phyloP scores from a whole-genome alignment of 1,140 invertebrate species.

The Drosophila biarmipes region DNA sequence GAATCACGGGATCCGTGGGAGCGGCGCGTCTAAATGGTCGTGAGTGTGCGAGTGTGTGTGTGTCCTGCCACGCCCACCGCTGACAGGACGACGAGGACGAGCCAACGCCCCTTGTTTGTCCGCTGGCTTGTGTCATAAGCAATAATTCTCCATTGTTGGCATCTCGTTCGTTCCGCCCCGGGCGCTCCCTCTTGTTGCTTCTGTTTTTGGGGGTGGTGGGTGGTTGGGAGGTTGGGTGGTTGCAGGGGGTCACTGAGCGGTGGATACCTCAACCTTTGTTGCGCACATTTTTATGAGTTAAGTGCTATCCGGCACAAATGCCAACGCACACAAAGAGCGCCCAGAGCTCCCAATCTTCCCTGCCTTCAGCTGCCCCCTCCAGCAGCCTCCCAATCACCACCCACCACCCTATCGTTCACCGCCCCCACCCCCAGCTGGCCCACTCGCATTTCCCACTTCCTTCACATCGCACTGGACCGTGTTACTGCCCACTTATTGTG shows the following conservation, averaged over 20 bases:
- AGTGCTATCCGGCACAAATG: slow-evolving; percentile 71
- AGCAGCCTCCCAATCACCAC: slow-evolving; percentile 1
- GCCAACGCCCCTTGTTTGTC: slow-evolving; percentile 22
- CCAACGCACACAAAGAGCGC: slow-evolving; percentile 31
- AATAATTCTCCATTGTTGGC: slow-evolving; percentile 77
- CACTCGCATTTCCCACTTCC: slow-evolving; percentile 21
- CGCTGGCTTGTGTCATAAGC: slow-evolving; percentile 65
- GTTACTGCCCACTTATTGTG: slow-evolving; percentile 79
- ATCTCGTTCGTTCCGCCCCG: slow-evolving; percentile 38
- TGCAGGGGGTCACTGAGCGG: neutral
- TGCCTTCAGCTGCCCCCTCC: slow-evolving; percentile 25
- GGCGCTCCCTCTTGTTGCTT: slow-evolving; percentile 63
- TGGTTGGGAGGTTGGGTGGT: neutral
- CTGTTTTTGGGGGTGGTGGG: neutral
- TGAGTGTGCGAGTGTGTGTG: slow-evolving; percentile 49
- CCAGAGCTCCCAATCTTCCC: slow-evolving; percentile 28
- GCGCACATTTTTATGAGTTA: slow-evolving; percentile 77
- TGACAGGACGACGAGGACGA: slow-evolving; percentile 10
- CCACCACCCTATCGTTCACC: neutral
- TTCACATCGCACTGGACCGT: slow-evolving; percentile 43
- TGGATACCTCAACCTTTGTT: slow-evolving; percentile 48
- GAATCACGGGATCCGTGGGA: slow-evolving; percentile 5
- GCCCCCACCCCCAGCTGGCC: neutral
- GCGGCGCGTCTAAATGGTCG: slow-evolving; percentile 18
- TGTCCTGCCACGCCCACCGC: slow-evolving; percentile 30